Conservation (phyloP, 2,888 invertebrate species). For the Lithophane leautieri region DNA sequence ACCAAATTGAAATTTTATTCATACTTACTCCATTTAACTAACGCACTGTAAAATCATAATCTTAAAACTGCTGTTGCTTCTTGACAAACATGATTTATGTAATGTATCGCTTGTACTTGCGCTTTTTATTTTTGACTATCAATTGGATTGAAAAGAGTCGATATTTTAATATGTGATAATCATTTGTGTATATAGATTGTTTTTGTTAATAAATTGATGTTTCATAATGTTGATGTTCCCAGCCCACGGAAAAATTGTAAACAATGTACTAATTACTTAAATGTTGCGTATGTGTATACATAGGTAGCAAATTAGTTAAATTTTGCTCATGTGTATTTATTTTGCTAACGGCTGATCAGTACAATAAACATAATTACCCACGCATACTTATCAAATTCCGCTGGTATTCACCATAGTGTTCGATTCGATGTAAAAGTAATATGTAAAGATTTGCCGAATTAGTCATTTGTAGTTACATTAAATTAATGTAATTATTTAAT, state of each 20-base stretch:
- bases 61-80: slow-evolving; percentile 46
- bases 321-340: slow-evolving; percentile 62
- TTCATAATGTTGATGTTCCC: slow-evolving; percentile 87
- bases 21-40: slow-evolving; percentile 33
- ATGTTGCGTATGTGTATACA: slow-evolving; percentile 61
- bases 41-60: slow-evolving; percentile 25
- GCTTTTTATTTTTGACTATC: slow-evolving; percentile 55
- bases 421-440: slow-evolving; percentile 79
- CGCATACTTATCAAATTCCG: slow-evolving; percentile 65
- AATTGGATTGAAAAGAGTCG: slow-evolving; percentile 71
- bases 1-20: slow-evolving; percentile 60
- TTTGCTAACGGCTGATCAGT: slow-evolving; percentile 66
- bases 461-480: slow-evolving; percentile 85
- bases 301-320: slow-evolving; percentile 62
- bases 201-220: slow-evolving; percentile 88
- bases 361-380: slow-evolving; percentile 54
- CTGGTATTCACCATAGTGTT: slow-evolving; percentile 86
- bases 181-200: slow-evolving; percentile 83
- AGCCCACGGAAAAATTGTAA: slow-evolving; percentile 76
- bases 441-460: slow-evolving; percentile 87
- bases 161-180: slow-evolving; percentile 83
- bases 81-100: slow-evolving; percentile 31
- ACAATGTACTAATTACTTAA: slow-evolving; percentile 68
- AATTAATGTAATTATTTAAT: slow-evolving; percentile 70
- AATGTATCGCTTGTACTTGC: slow-evolving; percentile 42